A percentile compares a stretch with the other conserved stretches of the same genome.
These are phyloP conservation scores for Callorhinus ursinus DNA, from an alignment of 2,113 vertebrate genomes.

Conservation along the genomic window DNA sequence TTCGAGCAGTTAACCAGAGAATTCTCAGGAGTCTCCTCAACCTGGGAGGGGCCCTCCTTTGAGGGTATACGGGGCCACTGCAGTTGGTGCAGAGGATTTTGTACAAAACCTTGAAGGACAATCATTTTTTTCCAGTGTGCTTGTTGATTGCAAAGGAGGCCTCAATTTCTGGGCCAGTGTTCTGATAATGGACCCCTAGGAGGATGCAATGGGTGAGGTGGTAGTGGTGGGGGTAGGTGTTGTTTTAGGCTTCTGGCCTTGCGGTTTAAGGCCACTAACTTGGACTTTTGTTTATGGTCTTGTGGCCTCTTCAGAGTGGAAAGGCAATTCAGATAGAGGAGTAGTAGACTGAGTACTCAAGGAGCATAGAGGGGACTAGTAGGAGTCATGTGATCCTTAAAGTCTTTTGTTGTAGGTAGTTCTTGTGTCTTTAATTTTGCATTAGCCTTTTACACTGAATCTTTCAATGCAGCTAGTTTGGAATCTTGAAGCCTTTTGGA, in stretches of 20 bases:
- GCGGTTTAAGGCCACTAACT: neutral
- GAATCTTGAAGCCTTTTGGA: neutral
- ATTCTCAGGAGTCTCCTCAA: neutral
- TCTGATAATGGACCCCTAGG: neutral
- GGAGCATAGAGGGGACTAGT: neutral
- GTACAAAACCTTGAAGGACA: neutral
- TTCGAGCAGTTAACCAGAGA: neutral
- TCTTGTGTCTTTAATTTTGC: neutral
- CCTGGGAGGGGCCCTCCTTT: neutral
- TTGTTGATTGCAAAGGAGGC: neutral
- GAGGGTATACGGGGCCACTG: neutral
- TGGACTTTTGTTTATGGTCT: neutral
- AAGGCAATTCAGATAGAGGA: neutral
- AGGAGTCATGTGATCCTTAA: neutral
- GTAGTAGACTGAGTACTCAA: neutral
- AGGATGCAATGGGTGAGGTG: neutral
- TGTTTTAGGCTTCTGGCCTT: neutral
- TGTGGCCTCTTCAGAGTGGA: neutral
- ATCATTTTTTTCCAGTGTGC: neutral
- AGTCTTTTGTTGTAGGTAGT: neutral
- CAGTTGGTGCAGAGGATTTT: neutral
- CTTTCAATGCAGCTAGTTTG: neutral
- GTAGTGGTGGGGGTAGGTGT: neutral
- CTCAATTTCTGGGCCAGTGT: neutral
- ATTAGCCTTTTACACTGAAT: neutral